phyloP scores from a whole-genome alignment of 2,797 vertebrate species.

The Lophius americanus region DNA sequence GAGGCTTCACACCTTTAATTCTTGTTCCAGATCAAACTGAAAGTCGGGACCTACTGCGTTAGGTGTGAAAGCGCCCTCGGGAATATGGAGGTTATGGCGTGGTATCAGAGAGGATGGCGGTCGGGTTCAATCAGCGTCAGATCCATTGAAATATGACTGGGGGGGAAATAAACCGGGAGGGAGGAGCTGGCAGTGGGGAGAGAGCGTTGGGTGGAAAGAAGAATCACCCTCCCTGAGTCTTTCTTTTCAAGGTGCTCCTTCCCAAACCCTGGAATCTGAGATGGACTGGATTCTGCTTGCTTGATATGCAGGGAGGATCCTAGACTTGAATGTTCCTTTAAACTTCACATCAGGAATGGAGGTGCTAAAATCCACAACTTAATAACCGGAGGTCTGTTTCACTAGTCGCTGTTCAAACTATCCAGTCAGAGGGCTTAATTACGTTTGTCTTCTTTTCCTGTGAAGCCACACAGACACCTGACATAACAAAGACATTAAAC shows the following conservation, averaged over 20 bases:
- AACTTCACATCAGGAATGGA: conserved; percentile 61
- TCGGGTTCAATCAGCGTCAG: conserved; percentile 41
- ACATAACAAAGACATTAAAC: conserved; percentile 74
- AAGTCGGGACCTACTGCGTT: too few species aligned
- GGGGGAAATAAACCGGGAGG: conserved; percentile 24
- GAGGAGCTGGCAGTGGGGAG: conserved; percentile 44
- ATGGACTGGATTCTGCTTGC: conserved; percentile 57
- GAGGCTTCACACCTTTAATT: too few species aligned
- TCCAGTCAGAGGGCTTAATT: conserved; percentile 59
- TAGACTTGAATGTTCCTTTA: conserved; percentile 71
- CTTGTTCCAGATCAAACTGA: too few species aligned
- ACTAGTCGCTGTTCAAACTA: conserved; percentile 72
- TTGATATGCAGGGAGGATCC: conserved; percentile 64
- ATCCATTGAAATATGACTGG: conserved; percentile 47
- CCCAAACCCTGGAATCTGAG: conserved; percentile 61
- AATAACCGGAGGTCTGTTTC: conserved; percentile 62
- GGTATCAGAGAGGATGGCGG: conserved; percentile 33
- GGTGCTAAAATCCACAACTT: conserved; percentile 65
- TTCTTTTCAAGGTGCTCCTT: conserved; percentile 63
- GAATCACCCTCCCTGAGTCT: conserved; percentile 56
- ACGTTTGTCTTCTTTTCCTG: conserved; percentile 53
- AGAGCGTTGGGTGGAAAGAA: conserved; percentile 54
- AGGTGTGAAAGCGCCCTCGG: neutral
- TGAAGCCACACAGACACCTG: conserved; percentile 75
- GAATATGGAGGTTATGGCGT: conserved; percentile 45